Evolutionary conservation across 2,113 vertebrate genomes (phyloP), one percentile per base, ranked within the genome.

Genomic region (Periophthalmus modestus): DNA sequence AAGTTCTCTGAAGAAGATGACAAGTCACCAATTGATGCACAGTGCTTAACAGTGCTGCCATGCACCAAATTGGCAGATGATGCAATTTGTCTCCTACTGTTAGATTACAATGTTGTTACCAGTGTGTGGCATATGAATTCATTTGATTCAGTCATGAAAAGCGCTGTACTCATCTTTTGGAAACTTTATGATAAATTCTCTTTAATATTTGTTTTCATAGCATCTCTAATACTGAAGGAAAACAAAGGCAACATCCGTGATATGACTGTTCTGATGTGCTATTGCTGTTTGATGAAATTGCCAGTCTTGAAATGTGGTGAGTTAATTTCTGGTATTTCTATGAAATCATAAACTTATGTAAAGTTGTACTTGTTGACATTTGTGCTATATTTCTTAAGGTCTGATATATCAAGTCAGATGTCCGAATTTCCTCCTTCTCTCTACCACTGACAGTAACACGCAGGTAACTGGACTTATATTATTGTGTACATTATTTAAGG

Each of bases 271-370:
- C 80, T 99, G 48, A 93, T 98, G 92, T 95, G 92, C 82, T 98
- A 55, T 90, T 99, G 39, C 85, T 98, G 16, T 98, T 99, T 88
- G 96, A 98, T 88, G 97, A 98, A 87, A 92, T 97, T 70, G 93
- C 96, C 75, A 92, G 90, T 86, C 92, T 93, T 85, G 94, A 96
- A 75, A 89, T 63, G 0, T 97, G 97, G 98, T 98, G 88, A 92
- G 94, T 69, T 69, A 72, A 73, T 65, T 10, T 3, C 33, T 34
- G 19, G 2, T 47, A 21, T 18, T 18, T 76, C 46, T 39, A 3
- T 4, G 24, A n/a, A 43, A 21, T 5, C 77, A 21, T 19, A 12
- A 36, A n/a, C 21, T 14, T 68, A 14, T 65, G n/a, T 59, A 15
- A 12, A 18, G 66, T 7, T 15, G 4, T 7, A 33, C 57, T 47